Evolutionary conservation across 1,140 invertebrate genomes (phyloP), one percentile per base, ranked within the genome.

Genomic region (Galendromus occidentalis): DNA sequence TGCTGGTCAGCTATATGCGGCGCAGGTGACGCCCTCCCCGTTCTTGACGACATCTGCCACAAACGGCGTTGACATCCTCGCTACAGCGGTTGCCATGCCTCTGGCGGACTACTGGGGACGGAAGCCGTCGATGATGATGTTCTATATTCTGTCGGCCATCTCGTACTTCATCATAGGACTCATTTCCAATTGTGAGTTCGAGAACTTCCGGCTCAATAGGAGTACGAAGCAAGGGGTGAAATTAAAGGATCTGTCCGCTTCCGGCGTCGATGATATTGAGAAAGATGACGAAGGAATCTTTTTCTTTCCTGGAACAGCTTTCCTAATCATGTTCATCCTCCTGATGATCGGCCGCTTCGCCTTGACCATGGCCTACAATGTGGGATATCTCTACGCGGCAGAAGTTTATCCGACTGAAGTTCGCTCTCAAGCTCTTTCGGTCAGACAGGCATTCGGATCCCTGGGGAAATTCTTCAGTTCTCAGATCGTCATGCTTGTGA

Each of bases 291-390:
- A 39, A 39, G 4, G 4, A 4, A 39, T 6, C 9, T 9, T 39
- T 6, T n/a, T 59, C 22, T 22, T 25, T 2, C 25, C n/a, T 59
- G 14, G n/a, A 25, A 18, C 51, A 59, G 51, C 25, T 14, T 59
- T 59, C 22, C 25, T 33, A 12, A 25, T 67, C 22, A 42, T 39
- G 28, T 66, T 66, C 30, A 33, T 44, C 12, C 39, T 66, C 28
- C 64, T 67, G 22, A 85, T 91, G 69, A 74, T 85, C 17, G 87
- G 87, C 1, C 76, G 88, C 29, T 87, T 91, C 69, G 84, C 83
- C 67, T 83, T 90, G 17, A 91, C 89, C 69, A 87, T 88, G 33
- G 86, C 86, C 0, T 90, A 89, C 74, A 91, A 90, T 73, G 89
- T 91, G 64, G 86, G 87, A 0, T 79, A 91, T 0, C 87, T 91